These are phyloP conservation scores for Apteryx mantelli DNA, from an alignment of 2,113 vertebrate genomes.

Conservation along the genomic window DNA sequence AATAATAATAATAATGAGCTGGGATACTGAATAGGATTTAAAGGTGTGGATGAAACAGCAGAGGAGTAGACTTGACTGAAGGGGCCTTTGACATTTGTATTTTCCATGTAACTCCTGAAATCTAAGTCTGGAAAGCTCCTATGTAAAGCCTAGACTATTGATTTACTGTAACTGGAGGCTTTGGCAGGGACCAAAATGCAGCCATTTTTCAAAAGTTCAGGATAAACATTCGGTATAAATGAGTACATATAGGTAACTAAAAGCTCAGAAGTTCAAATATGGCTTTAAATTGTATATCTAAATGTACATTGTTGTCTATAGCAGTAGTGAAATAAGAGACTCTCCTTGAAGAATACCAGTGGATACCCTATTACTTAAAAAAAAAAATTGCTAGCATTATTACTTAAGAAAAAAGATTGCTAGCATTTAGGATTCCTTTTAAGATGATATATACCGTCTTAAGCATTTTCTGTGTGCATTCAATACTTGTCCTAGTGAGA, in stretches of 20 bases:
- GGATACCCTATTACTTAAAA: background rate
- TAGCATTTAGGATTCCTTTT: background rate
- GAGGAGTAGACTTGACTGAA: background rate
- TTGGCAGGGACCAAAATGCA: background rate
- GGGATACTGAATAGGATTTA: background rate
- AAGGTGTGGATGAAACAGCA: background rate
- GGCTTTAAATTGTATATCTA: background rate
- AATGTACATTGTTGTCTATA: background rate
- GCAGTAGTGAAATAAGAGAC: fast-evolving
- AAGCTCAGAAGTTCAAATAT: background rate
- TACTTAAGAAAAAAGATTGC: background rate
- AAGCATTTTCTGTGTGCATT: background rate
- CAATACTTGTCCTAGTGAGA: background rate
- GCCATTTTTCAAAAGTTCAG: background rate
- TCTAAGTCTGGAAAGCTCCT: background rate
- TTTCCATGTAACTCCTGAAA: background rate
- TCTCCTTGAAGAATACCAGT: background rate
- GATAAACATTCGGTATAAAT: background rate
- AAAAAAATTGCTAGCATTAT: background rate
- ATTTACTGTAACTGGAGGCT: background rate
- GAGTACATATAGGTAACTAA: background rate
- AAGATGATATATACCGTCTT: background rate
- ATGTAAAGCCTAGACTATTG: background rate
- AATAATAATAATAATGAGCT: background rate
- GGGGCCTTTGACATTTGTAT: background rate